These are phyloP conservation scores for Furnarius figulus DNA, from an alignment of 2,113 vertebrate genomes.

Conservation along the genomic window DNA sequence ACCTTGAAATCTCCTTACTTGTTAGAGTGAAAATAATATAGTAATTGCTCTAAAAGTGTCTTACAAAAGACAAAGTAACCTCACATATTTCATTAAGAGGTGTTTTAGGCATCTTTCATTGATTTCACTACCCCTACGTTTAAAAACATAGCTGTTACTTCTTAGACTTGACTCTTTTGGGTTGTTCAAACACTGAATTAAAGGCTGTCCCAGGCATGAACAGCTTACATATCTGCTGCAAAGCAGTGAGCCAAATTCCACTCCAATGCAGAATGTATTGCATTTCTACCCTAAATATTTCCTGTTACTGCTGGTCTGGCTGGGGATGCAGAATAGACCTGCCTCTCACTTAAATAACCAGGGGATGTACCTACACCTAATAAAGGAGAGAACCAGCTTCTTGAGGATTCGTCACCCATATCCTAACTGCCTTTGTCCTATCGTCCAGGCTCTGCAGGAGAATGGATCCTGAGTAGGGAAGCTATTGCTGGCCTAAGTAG, in stretches of 20 bases:
- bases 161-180: background rate
- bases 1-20: background rate
- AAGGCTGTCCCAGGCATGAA: background rate
- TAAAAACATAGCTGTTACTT: background rate
- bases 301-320: background rate
- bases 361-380: background rate
- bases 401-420: fast-evolving
- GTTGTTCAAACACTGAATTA: background rate
- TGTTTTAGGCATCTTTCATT: background rate
- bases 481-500: background rate
- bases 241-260: background rate
- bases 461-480: background rate
- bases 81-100: background rate
- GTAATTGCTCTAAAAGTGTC: background rate
- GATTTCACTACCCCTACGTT: background rate
- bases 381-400: background rate
- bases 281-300: background rate
- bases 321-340: background rate
- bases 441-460: background rate
- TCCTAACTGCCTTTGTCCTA: background rate
- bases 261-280: background rate
- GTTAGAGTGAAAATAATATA: background rate
- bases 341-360: background rate
- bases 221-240: background rate
- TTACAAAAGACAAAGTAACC: background rate